Conservation (phyloP, 2,888 invertebrate species). For the Eledona agricola region DNA sequence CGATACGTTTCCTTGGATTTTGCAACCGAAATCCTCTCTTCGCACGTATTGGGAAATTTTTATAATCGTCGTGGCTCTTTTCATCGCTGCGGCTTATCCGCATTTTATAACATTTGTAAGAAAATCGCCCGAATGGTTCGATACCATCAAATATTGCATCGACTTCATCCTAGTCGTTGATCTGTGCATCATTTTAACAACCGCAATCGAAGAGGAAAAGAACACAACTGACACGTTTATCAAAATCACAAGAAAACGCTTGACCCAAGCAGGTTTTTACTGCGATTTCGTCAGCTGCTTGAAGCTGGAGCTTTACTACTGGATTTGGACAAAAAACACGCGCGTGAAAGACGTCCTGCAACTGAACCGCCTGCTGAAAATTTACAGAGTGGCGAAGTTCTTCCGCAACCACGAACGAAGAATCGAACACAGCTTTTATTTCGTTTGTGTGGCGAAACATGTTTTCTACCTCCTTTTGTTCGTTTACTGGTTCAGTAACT, state of each 20-base stretch:
- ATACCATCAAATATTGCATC: conserved; percentile 61
- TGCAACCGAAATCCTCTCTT: conserved; percentile 63
- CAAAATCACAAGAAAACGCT: conserved; percentile 61
- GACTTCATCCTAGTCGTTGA: conserved; percentile 63
- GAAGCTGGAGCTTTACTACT: conserved; percentile 64
- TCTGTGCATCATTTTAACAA: conserved; percentile 61
- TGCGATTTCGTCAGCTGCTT: conserved; percentile 65
- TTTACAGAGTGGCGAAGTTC: conserved; percentile 64
- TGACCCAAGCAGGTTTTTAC: conserved; percentile 65
- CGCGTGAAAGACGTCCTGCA: conserved; percentile 65
- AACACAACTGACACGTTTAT: conserved; percentile 52
- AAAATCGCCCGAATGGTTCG: conserved; percentile 61
- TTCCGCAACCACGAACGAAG: conserved; percentile 63
- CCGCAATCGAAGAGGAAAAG: conserved; percentile 65
- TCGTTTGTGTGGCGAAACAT: conserved; percentile 59
- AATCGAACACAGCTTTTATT: conserved; percentile 41
- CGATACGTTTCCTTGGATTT: conserved; percentile 64
- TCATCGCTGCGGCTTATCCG: conserved; percentile 64
- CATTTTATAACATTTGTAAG: conserved; percentile 64
- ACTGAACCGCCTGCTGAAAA: conserved; percentile 65
- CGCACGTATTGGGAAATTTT: conserved; percentile 65
- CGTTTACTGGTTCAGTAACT: conserved; percentile 66
- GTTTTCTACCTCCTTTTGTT: conserved; percentile 62
- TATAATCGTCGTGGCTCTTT: conserved; percentile 62
- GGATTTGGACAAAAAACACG: conserved; percentile 51